Evolutionary conservation across 2,888 invertebrate species (phyloP).

Genomic region (Athetis lepigone): DNA sequence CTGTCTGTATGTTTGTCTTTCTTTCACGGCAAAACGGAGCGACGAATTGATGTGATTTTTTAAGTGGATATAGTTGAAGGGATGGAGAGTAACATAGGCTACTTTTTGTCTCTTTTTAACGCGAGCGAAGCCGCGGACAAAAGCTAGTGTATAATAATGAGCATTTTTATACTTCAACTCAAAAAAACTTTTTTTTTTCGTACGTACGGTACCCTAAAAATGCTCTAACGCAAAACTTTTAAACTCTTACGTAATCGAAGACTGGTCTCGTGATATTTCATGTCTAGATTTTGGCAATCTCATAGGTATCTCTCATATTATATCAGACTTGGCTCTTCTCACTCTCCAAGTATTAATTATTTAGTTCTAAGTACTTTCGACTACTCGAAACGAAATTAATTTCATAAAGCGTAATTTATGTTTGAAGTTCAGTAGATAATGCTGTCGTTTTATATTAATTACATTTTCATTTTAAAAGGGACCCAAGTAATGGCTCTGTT

Average conservation of each 20-base stretch:
- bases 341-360: slow-evolving; percentile 66
- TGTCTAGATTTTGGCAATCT: slow-evolving; percentile 63
- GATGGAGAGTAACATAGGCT: too few relatives aligned
- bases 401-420: slow-evolving; percentile 59
- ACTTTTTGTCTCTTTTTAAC: too few relatives aligned
- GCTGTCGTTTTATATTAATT: slow-evolving; percentile 57
- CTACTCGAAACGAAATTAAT: slow-evolving; percentile 57
- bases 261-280: slow-evolving; percentile 40
- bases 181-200: too few relatives aligned
- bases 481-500: slow-evolving; percentile 32
- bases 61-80: too few relatives aligned
- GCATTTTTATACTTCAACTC: too few relatives aligned
- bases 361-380: slow-evolving; percentile 61
- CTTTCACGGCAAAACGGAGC: too few relatives aligned
- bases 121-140: too few relatives aligned
- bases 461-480: slow-evolving; percentile 57
- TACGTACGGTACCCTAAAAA: too few relatives aligned
- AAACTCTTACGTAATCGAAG: slow-evolving; percentile 55
- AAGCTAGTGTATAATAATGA: too few relatives aligned
- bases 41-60: too few relatives aligned
- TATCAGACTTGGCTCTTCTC: slow-evolving; percentile 72
- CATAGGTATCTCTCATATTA: slow-evolving; percentile 55
- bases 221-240: slow-evolving; percentile 13
- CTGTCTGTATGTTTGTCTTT: too few relatives aligned
- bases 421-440: slow-evolving; percentile 55